Base-by-base conservation (phyloP, 2,888 invertebrate species). In the Cantharis lateralis region DNA sequence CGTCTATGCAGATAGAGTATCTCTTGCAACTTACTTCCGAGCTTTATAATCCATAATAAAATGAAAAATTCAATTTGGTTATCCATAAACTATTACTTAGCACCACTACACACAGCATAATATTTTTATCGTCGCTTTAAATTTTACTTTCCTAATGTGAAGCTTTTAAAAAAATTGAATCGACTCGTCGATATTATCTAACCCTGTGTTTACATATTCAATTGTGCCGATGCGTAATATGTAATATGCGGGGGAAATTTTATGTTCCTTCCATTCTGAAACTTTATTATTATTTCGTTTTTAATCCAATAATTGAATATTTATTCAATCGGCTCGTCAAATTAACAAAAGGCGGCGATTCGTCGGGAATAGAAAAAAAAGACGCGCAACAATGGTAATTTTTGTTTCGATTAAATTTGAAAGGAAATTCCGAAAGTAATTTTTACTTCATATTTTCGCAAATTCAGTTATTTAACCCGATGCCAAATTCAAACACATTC, bases 401-500 rank as follows among this genome's bases (percentile, higher is more conserved):
- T 32, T 32, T 32, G 32, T 32, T 32, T 32, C 13, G 11, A 11
- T 48, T n/a, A n/a, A 48, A 48, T 48, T 48, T 13, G n/a, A 48
- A 48, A 48, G 48, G 48, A 48, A 48, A 70, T 76, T 78, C 71
- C 76, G 73, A 78, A 74, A 76, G 75, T 70, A 71, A 72, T 75
- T 20, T 66, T 78, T 74, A 73, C 75, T 78, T 71, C 76, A 76
- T 76, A 78, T 78, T 78, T 78, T 78, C 75, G 76, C 48, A 74
- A 80, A 82, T 80, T 81, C 79, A 81, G 80, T 81, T 80, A 82
- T 80, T 81, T 81, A 81, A 80, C 81, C 70, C 79, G 66, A 72
- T 79, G 80, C 81, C 81, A 80, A 81, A 81, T 82, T 78, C 78
- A 79, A 82, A 82, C 82, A 80, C 82, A 83, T 84, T 83, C 82